These are phyloP conservation scores for Diachrysia chrysitis DNA, from an alignment of 2,888 invertebrate genomes.

Conservation along the genomic window DNA sequence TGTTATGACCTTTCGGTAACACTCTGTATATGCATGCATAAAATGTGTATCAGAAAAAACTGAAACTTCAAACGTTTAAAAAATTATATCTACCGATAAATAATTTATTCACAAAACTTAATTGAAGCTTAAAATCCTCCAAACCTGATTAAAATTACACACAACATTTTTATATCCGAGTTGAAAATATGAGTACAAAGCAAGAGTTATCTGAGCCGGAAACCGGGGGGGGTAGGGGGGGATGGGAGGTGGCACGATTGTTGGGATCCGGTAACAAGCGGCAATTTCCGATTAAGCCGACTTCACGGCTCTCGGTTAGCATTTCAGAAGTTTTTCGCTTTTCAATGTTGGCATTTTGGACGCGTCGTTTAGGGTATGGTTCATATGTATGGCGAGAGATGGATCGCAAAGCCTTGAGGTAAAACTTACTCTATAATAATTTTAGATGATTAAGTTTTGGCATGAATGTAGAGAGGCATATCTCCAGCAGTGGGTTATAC, in stretches of 20 bases:
- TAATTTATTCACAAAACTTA: no score
- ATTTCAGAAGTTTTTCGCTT: constrained; percentile 23
- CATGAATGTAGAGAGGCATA: no score
- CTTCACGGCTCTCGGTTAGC: constrained; percentile 44
- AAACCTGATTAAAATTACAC: constrained; percentile 27
- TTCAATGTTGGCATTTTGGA: constrained; percentile 9
- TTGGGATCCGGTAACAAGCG: constrained; percentile 58
- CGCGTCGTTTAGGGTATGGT: constrained; percentile 16
- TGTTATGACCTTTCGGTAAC: no score
- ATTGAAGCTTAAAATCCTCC: background rate
- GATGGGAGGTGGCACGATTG: constrained; percentile 39
- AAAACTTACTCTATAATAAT: no score
- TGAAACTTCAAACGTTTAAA: no score
- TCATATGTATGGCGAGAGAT: no score
- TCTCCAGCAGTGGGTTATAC: no score
- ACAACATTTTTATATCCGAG: constrained; percentile 27
- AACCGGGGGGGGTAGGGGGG: constrained; percentile 19
- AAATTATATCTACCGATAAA: no score
- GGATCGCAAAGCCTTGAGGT: no score
- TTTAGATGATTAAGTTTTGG: no score
- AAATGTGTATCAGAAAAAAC: no score
- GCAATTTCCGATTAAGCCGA: constrained; percentile 63
- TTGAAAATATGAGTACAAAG: constrained; percentile 42
- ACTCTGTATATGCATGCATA: no score
- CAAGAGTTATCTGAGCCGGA: constrained; percentile 55